Evolutionary conservation across 2,888 invertebrate genomes (phyloP).

Genomic region (Sympetrum striolatum): DNA sequence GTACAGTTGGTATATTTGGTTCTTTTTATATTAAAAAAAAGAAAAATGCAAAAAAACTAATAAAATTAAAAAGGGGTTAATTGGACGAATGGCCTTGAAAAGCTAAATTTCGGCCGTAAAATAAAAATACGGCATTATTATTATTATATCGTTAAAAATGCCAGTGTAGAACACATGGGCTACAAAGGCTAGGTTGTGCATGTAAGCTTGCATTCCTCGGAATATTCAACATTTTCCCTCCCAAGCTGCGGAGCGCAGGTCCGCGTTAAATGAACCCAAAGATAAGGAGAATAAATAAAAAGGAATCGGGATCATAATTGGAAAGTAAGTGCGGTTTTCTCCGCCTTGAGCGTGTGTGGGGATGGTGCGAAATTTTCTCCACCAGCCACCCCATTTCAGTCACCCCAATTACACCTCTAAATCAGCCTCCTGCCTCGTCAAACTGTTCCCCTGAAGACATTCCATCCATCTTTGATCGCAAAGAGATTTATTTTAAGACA

Average conservation of each 20-base stretch:
- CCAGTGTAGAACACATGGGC: too few species aligned
- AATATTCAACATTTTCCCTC: background rate
- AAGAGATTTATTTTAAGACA: too few species aligned
- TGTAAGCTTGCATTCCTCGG: too few species aligned
- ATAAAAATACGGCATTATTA: too few species aligned
- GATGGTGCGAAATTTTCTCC: background rate
- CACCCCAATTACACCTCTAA: background rate
- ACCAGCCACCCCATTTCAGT: background rate
- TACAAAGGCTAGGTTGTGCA: too few species aligned
- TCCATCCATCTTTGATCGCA: background rate
- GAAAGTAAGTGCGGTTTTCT: background rate
- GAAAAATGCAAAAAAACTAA: too few species aligned
- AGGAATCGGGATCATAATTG: conserved; percentile 1
- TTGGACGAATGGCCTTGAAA: too few species aligned
- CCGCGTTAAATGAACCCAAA: background rate
- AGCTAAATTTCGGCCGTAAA: too few species aligned
- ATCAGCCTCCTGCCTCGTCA: background rate
- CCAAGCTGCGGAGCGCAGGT: background rate
- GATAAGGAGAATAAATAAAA: background rate
- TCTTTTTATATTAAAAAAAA: too few species aligned
- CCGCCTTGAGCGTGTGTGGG: conserved; percentile 2
- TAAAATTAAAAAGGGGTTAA: too few species aligned
- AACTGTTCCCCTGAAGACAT: background rate
- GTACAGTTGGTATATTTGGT: too few species aligned
- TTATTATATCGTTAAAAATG: too few species aligned